Conservation (phyloP, 2,888 invertebrate genomes). For the Acanthococcus lagerstroemiae region DNA sequence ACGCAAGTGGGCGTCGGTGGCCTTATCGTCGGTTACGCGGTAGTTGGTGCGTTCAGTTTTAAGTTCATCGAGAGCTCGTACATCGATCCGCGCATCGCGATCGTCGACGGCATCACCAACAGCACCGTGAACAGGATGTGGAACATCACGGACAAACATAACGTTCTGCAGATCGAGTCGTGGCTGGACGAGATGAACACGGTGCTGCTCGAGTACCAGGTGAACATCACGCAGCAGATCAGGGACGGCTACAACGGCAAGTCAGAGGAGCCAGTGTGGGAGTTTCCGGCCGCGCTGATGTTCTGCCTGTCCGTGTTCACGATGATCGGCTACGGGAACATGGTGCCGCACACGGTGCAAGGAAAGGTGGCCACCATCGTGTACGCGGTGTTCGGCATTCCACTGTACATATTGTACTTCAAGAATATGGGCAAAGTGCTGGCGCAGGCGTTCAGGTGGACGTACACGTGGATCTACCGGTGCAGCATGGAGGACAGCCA, state of each 20-base stretch:
- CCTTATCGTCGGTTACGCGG: constrained; percentile 73
- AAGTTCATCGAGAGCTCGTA: constrained; percentile 56
- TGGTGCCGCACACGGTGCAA: constrained; percentile 70
- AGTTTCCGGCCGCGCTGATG: constrained; percentile 79
- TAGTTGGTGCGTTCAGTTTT: constrained; percentile 73
- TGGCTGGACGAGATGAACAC: constrained; percentile 54
- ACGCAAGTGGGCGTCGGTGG: constrained; percentile 85
- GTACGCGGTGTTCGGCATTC: constrained; percentile 80
- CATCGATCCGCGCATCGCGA: constrained; percentile 42
- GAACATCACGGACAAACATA: constrained; percentile 53
- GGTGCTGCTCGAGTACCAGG: constrained; percentile 57
- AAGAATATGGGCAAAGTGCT: constrained; percentile 81
- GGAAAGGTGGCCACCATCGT: constrained; percentile 75
- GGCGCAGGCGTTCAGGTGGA: constrained; percentile 69
- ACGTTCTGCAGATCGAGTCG: constrained; percentile 56
- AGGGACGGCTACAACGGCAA: constrained; percentile 64
- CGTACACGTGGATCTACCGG: constrained; percentile 64
- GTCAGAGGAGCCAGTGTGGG: constrained; percentile 61
- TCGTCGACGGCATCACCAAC: constrained; percentile 24
- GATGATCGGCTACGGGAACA: constrained; percentile 85
- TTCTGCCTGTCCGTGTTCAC: constrained; percentile 79
- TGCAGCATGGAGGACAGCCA: constrained; percentile 48
- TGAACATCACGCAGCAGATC: constrained; percentile 53
- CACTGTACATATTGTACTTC: constrained; percentile 75
- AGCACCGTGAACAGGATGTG: constrained; percentile 48